These are phyloP conservation scores for Eustalomyia histrio DNA, from an alignment of 2,888 invertebrate species.

Conservation along the genomic window DNA sequence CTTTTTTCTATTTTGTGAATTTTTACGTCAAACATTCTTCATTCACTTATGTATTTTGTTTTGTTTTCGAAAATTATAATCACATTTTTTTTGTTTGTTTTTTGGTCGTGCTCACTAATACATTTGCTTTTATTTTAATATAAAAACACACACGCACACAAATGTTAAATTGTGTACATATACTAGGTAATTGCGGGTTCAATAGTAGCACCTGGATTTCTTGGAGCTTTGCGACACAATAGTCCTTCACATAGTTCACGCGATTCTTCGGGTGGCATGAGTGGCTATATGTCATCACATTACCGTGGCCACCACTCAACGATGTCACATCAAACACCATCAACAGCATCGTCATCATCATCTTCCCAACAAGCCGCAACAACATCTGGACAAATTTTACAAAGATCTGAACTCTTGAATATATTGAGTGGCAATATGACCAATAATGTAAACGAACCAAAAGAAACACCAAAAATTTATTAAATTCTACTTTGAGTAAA, in stretches of 20 bases:
- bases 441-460: slow-evolving; percentile 75
- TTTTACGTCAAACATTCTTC: slow-evolving; percentile 17
- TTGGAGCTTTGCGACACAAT: slow-evolving; percentile 76
- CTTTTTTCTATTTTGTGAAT: slow-evolving; percentile 55
- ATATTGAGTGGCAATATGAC: slow-evolving; percentile 72
- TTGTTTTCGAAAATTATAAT: neutral
- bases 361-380: slow-evolving; percentile 62
- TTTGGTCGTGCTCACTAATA: slow-evolving; percentile 28
- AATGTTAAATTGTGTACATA: slow-evolving; percentile 46
- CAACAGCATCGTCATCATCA: slow-evolving; percentile 39
- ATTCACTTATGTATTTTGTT: slow-evolving; percentile 1
- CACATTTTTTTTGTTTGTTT: neutral
- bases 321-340: slow-evolving; percentile 63
- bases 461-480: slow-evolving; percentile 38
- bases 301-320: slow-evolving; percentile 61
- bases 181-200: slow-evolving; percentile 77
- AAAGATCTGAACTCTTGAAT: slow-evolving; percentile 69
- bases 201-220: slow-evolving; percentile 77
- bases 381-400: slow-evolving; percentile 62
- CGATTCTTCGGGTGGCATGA: slow-evolving; percentile 68
- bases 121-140: slow-evolving; percentile 6
- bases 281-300: slow-evolving; percentile 55
- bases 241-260: slow-evolving; percentile 75
- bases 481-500: slow-evolving; percentile 48
- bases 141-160: slow-evolving; percentile 55